Conservation (phyloP, 2,113 vertebrate species). For the Hymenochirus boettgeri region DNA sequence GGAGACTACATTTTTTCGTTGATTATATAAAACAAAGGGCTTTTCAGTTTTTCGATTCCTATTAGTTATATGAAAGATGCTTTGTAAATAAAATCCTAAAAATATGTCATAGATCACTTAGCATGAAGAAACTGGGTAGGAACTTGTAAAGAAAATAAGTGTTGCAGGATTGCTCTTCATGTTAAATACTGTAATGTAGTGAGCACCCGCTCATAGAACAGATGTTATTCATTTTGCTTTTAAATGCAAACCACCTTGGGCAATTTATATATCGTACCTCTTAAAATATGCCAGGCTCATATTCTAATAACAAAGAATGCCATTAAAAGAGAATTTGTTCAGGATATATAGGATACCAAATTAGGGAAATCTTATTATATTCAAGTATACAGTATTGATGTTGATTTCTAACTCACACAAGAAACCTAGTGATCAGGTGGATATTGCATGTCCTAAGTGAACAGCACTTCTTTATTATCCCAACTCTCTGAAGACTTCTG, state of each 20-base stretch:
- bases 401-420: too few species aligned
- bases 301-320: not conserved
- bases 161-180: slow-evolving; percentile 5
- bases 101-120: not conserved
- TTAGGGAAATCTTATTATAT: too few species aligned
- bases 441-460: too few species aligned
- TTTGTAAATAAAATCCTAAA: slow-evolving; percentile 1
- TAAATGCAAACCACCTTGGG: slow-evolving; percentile 23
- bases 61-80: too few species aligned
- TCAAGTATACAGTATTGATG: too few species aligned
- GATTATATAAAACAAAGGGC: too few species aligned
- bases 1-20: too few species aligned
- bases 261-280: slow-evolving; percentile 1
- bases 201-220: not conserved
- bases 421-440: too few species aligned
- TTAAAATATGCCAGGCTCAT: slow-evolving; percentile 1
- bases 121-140: slow-evolving; percentile 14
- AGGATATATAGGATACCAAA: not conserved
- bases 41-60: too few species aligned
- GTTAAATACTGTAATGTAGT: slow-evolving; percentile 1
- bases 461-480: too few species aligned
- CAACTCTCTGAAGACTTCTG: too few species aligned
- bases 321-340: not conserved
- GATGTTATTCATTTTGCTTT: slow-evolving; percentile 13
- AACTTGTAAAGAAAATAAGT: not conserved